Base-by-base conservation (phyloP, 2,888 invertebrate species). In the Melipona bicolor region DNA sequence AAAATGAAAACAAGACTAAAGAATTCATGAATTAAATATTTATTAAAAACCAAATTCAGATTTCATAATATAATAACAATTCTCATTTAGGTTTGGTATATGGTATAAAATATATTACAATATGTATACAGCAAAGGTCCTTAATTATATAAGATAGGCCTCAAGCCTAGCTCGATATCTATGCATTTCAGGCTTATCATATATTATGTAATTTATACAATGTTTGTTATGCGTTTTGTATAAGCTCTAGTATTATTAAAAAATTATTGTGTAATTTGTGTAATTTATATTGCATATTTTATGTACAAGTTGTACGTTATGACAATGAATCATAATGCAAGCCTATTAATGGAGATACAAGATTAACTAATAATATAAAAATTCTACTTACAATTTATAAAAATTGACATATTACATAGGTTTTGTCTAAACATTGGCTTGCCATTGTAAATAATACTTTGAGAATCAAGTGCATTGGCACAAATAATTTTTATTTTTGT, bases 31-130 rank as follows among this genome's bases (percentile, higher is more conserved):
- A 88, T 88, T 89, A 89, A 90, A 90, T 89, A 90, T 89, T 91
- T 90, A 90, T 91, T 90, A 88, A 89, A 90, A 91, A 90, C 86
- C 85, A 89, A 91, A 90, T 80, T 90, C 85, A 87, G 77, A 86
- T 89, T 70, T 77, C 65, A 87, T 88, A 87, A 85, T 91, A 83
- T 89, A 87, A 72, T 90, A 93, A 92, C 92, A 92, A 91, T 91
- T 91, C 84, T 91, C 86, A 87, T 86, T 90, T 84, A 82, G 80
- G 87, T 88, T 90, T 91, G 83, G 87, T 90, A 88, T 89, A 87
- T 87, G 88, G 92, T 92, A 93, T 91, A 93, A 93, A 93, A 93
- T 93, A 93, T 93, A 93, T 93, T 93, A 93, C 93, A 93, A 92
- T 93, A 92, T 93, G 83, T 92, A 91, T 91, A 90, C 78, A 87